Base-by-base conservation (phyloP, 2,888 invertebrate genomes). In the Zygogramma bicolorata region DNA sequence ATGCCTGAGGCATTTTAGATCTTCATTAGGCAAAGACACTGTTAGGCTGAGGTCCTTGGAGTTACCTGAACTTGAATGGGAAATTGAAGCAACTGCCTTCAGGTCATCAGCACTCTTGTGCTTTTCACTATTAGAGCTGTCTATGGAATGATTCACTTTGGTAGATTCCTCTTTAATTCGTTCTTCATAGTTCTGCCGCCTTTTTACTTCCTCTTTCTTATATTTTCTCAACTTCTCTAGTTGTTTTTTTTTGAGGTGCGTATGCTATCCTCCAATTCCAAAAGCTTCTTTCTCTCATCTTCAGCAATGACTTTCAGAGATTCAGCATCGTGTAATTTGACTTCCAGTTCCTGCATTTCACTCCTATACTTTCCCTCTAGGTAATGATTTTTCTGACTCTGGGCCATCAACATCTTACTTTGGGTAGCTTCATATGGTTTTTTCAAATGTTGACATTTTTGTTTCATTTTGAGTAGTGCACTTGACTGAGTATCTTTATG, bases 211-310 rank as follows among this genome's bases (percentile, higher is more conserved):
- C 81, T 93, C 92, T 77, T 92, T 92, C 20, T 94, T 89, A 81
- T 93, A 92, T 81, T 92, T 91, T 83, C 92, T 92, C 60, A 94
- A 87, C 82, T 93, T 93, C 63, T 94, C 94, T 82, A 94, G 90
- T 83, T 94, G 92, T 81, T 93, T 93, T n/a, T n/a, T 81, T 92
- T 93, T 0, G 94, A 94, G 6, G 92, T 90, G 81, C 92, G 91
- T 2, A 95, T 86, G 78, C 93, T 94, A 73, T 90, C 91, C 83
- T 94, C 93, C 75, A 94, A 88, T 81, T 94, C 93, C 79, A 92
- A 89, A 7, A 94, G 90, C 82, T 93, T 93, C 82, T 92, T 87
- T 13, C 84, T 88, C 79, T 90, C 91, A 78, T 92, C 91, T 8
- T 90, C 91, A 0, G 91, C 90, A 38, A 92, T 90, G 77, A 81